Evolutionary conservation across 1,140 invertebrate species (phyloP).

Genomic region (Drosophila willistoni): DNA sequence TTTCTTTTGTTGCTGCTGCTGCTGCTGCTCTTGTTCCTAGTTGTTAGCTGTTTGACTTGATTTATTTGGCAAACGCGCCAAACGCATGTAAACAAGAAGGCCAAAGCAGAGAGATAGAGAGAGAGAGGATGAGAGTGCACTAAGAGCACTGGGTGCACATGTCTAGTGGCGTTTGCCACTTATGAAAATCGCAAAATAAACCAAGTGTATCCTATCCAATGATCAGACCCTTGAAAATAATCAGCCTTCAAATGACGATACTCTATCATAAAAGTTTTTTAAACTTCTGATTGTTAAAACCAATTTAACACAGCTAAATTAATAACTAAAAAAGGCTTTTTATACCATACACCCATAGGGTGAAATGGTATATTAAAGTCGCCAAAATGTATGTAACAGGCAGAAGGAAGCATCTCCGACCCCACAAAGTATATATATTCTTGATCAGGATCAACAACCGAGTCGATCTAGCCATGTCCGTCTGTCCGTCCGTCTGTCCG

Average conservation of each 20-base stretch:
- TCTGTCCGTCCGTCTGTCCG: no score
- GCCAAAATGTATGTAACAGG: no score
- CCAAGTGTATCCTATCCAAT: not conserved
- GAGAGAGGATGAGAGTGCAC: not conserved
- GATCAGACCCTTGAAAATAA: not conserved
- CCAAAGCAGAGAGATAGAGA: constrained; percentile 22
- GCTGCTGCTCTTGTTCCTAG: constrained; percentile 18
- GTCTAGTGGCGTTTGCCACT: constrained; percentile 14
- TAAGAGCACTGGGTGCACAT: constrained; percentile 12
- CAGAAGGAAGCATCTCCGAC: no score
- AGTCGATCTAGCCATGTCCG: no score
- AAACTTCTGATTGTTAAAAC: no score
- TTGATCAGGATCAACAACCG: no score
- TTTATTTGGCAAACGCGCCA: constrained; percentile 77
- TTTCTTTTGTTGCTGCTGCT: constrained; percentile 22
- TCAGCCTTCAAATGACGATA: not conserved
- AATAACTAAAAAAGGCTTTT: no score
- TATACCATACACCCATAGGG: no score
- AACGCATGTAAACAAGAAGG: constrained; percentile 72
- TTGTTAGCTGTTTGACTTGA: constrained; percentile 56
- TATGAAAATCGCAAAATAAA: not conserved
- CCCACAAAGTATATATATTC: no score
- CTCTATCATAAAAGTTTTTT: no score
- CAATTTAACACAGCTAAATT: no score
- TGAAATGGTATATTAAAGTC: no score